phyloP scores from a whole-genome alignment of 2,113 vertebrate species.

The Riparia riparia region DNA sequence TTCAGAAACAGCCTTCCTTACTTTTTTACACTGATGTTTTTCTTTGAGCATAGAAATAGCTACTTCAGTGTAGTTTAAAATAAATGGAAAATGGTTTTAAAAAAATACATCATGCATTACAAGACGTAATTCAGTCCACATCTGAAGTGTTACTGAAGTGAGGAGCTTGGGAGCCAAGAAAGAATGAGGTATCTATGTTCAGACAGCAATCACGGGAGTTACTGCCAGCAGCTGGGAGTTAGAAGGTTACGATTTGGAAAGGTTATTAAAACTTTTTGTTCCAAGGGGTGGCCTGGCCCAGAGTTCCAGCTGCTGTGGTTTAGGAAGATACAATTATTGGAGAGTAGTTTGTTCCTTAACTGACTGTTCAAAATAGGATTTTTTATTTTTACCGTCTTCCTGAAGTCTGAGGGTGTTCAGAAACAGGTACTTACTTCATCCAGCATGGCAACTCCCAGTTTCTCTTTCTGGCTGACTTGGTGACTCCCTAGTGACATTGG shows the following conservation, averaged over 20 bases:
- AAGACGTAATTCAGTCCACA: neutral
- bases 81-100: neutral
- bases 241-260: neutral
- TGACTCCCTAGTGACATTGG: neutral
- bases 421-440: neutral
- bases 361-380: neutral
- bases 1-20: neutral
- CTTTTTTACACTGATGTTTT: neutral
- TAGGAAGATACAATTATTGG: neutral
- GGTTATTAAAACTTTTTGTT: neutral
- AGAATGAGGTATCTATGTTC: neutral
- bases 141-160: neutral
- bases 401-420: neutral
- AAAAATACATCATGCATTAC: neutral
- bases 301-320: neutral
- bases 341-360: neutral
- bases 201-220: neutral
- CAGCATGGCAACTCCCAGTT: neutral
- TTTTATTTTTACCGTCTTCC: neutral
- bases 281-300: neutral
- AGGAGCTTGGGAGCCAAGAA: neutral
- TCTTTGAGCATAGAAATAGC: neutral
- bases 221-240: neutral
- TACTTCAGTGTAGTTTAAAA: neutral
- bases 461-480: neutral